Evolutionary conservation across 2,797 vertebrate genomes (phyloP), one percentile per base, ranked within the genome.

Genomic region (Poeciliopsis gracilis): DNA sequence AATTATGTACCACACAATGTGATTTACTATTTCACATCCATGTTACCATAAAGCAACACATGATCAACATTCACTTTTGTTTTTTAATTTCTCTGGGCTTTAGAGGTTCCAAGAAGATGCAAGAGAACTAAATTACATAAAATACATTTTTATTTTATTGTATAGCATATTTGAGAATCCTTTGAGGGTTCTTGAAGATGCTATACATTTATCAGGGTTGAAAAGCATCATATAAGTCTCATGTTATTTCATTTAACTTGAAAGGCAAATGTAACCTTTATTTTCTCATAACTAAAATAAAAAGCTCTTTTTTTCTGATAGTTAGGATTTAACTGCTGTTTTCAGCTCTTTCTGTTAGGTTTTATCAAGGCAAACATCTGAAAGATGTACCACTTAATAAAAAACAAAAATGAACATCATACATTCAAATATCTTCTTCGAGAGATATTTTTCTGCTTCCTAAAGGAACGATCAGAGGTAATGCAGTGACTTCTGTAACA

Each of bases 391-490:
- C 41, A 70, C 28, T 70, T 28, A 70, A 46, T 43, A 8, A 70
- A 70, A 70, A 28, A 1, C 41, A 45, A 46, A 43, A 23, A 25
- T 43, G n/a, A n/a, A 43, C 15, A 43, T 69, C 38, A 25, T 43
- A n/a, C 18, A 30, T 61, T 33, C 41, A 33, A 45, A 59, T 33
- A 43, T 46, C 51, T 45, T 75, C 38, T 59, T 5, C 9, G 8
- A n/a, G 5, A 8, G 8, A 74, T 15, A 28, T 41, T 18, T 88
- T 83, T 76, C 30, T 73, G 72, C 33, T 51, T 73, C 30, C 33
- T 38, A 55, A 57, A 55, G 78, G 12, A 79, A 79, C 78, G 51
- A 81, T 87, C 81, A 81, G 49, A 80, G 73, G 38, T 74, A 81
- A 82, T 16, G 45, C 30, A 63, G 69, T 67, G 77, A 84, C 84